These are phyloP conservation scores for Tinamus guttatus DNA, from an alignment of 2,113 vertebrate species.

Conservation along the genomic window DNA sequence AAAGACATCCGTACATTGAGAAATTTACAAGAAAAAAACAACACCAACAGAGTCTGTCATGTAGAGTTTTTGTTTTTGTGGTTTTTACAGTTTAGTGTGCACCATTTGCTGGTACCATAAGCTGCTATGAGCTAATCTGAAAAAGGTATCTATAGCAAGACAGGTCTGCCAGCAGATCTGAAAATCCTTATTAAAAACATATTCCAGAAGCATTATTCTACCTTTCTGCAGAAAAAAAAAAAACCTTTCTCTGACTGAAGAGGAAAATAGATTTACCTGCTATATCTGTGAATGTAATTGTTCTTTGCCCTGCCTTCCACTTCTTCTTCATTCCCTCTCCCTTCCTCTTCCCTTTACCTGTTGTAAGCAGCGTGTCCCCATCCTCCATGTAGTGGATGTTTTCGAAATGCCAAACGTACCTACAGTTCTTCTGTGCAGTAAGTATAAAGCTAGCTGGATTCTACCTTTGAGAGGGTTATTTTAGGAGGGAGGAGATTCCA, in stretches of 20 bases:
- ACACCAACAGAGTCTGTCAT: not conserved
- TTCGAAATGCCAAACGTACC: not conserved
- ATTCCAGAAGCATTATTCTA: not conserved
- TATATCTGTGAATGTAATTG: not conserved
- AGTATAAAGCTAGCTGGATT: not conserved
- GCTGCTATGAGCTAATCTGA: not conserved
- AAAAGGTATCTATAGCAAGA: not conserved
- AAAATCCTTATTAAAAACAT: not conserved
- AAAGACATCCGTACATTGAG: not conserved
- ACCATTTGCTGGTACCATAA: not conserved
- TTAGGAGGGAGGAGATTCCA: not conserved
- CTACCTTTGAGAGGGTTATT: not conserved
- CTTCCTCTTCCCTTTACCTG: not conserved
- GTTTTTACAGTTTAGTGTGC: not conserved
- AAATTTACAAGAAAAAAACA: not conserved
- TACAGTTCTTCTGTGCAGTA: not conserved
- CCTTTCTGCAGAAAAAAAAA: not conserved
- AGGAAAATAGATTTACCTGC: not conserved
- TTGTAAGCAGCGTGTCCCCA: not conserved
- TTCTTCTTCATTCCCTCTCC: not conserved
- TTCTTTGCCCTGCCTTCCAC: not conserved
- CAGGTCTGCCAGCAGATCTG: not conserved
- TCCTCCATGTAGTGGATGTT: not conserved
- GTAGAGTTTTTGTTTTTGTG: not conserved
- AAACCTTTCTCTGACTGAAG: not conserved